phyloP scores from a whole-genome alignment of 2,113 vertebrate genomes.

The Gasterosteus nipponicus region DNA sequence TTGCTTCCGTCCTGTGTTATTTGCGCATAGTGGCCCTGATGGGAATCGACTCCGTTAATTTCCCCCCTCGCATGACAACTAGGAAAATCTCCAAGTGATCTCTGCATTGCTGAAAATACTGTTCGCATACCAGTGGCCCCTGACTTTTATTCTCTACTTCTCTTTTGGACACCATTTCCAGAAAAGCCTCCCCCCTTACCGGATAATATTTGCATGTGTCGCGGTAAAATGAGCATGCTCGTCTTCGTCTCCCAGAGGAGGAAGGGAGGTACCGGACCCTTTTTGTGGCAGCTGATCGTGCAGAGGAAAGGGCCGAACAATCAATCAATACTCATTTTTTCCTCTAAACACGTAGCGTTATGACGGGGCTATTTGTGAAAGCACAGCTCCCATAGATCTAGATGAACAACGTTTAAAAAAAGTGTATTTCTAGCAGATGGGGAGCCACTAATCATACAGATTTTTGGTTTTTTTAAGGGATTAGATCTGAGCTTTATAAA shows the following conservation, averaged over 20 bases:
- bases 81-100: slow-evolving; percentile 63
- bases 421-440: slow-evolving; percentile 33
- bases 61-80: slow-evolving; percentile 62
- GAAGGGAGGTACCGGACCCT: background rate
- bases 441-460: slow-evolving; percentile 38
- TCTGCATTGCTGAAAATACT: slow-evolving; percentile 26
- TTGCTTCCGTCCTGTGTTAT: slow-evolving; percentile 50
- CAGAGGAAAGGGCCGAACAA: slow-evolving; percentile 2
- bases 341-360: background rate
- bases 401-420: background rate
- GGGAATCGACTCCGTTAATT: slow-evolving; percentile 74
- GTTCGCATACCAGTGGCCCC: background rate
- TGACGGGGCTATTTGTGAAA: background rate
- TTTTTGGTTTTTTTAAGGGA: slow-evolving; percentile 40
- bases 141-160: background rate
- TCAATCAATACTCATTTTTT: slow-evolving; percentile 5
- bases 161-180: background rate
- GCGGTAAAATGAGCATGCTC: slow-evolving; percentile 5
- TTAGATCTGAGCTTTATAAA: slow-evolving; percentile 58
- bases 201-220: slow-evolving; percentile 8
- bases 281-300: slow-evolving; percentile 30
- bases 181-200: slow-evolving; percentile 22
- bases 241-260: slow-evolving; percentile 35
- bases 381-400: background rate
- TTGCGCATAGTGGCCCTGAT: slow-evolving; percentile 60